phyloP scores from a whole-genome alignment of 2,113 vertebrate genomes.

The Poecilia latipinna region DNA sequence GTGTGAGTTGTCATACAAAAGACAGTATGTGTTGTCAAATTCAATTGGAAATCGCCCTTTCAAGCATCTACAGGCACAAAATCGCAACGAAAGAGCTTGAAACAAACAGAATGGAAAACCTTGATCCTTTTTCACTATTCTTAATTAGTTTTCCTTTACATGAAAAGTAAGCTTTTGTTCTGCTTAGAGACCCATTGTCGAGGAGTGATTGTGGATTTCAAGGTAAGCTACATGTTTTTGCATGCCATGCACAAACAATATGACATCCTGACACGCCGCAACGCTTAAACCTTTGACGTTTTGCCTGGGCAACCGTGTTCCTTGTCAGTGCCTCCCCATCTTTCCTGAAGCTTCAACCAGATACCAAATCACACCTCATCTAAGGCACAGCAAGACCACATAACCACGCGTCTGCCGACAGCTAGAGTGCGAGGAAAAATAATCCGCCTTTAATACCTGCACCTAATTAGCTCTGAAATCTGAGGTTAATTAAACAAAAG shows the following conservation, averaged over 20 bases:
- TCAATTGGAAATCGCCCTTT: constrained; percentile 41
- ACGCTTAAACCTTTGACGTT: constrained; percentile 7
- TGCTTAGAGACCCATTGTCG: constrained; percentile 39
- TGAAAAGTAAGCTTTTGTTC: constrained; percentile 55
- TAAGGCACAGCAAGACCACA: constrained; percentile 28
- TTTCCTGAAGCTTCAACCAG: constrained; percentile 50
- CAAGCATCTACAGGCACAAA: constrained; percentile 26
- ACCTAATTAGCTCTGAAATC: constrained; percentile 79
- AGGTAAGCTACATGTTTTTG: constrained; percentile 34
- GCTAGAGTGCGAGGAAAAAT: constrained; percentile 48
- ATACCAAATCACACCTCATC: constrained; percentile 59
- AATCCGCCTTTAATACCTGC: constrained; percentile 77
- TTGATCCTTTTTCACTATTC: constrained; percentile 53
- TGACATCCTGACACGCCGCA: constrained; percentile 23
- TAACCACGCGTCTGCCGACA: constrained; percentile 39
- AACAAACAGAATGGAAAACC: constrained; percentile 46
- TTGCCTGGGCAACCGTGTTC: neutral
- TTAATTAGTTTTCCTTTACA: constrained; percentile 64
- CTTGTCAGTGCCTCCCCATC: constrained; percentile 4
- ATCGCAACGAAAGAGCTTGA: constrained; percentile 33
- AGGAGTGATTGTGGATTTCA: constrained; percentile 37
- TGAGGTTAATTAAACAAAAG: constrained; percentile 80
- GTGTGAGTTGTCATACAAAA: constrained; percentile 25
- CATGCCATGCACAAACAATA: constrained; percentile 7
- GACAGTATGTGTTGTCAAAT: constrained; percentile 26